A percentile compares a stretch with the other conserved stretches of the same genome.
phyloP scores from a whole-genome alignment of 2,113 vertebrate genomes.

The Ceyx cyanopectus region DNA sequence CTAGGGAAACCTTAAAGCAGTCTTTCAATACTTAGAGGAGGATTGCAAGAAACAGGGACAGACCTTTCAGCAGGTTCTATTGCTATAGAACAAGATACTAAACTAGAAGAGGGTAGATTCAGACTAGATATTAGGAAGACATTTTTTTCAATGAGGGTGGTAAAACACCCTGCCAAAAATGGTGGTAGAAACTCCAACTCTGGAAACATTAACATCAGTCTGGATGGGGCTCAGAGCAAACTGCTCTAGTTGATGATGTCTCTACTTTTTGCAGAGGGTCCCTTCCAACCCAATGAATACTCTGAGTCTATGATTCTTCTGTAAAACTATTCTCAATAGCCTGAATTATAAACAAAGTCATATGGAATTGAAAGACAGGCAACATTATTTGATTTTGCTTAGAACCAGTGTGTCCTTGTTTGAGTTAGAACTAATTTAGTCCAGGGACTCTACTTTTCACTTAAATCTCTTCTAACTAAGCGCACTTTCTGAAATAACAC shows the following conservation, averaged over 20 bases:
- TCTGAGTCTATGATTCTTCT: not conserved
- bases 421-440: too few species aligned
- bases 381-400: not conserved
- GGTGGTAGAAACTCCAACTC: rapidly evolving
- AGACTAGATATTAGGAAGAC: not conserved
- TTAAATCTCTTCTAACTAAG: too few species aligned
- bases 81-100: not conserved
- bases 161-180: not conserved
- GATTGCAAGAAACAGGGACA: not conserved
- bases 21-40: not conserved
- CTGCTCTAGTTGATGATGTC: not conserved
- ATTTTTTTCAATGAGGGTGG: not conserved
- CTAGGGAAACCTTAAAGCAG: rapidly evolving
- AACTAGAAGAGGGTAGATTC: not conserved
- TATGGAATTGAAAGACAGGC: not conserved
- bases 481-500: too few species aligned
- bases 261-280: not conserved
- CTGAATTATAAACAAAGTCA: not conserved
- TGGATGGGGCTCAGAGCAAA: not conserved
- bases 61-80: not conserved
- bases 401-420: not conserved
- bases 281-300: not conserved
- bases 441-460: too few species aligned
- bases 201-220: not conserved
- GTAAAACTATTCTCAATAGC: not conserved